Conservation (phyloP, 1,140 invertebrate genomes). For the Dendroctonus ponderosae region DNA sequence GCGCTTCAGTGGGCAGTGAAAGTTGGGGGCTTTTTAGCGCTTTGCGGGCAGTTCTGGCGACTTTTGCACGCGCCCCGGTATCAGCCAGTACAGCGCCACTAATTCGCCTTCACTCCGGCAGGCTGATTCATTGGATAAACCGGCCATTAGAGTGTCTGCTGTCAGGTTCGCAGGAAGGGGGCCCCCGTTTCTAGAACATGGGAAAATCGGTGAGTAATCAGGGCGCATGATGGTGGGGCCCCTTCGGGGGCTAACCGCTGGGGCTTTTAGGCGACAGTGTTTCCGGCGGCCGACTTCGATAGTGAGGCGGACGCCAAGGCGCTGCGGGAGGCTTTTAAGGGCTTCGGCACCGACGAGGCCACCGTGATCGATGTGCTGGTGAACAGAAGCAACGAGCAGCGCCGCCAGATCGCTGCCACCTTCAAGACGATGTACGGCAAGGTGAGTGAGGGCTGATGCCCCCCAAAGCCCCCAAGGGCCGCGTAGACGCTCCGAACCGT, state of each 20-base stretch:
- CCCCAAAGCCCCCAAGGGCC: background rate
- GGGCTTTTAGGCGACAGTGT: conserved; percentile 58
- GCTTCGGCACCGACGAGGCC: conserved; percentile 82
- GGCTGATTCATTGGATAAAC: too few relatives aligned
- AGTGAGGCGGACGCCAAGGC: conserved; percentile 73
- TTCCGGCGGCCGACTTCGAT: conserved; percentile 62
- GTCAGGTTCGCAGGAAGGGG: too few relatives aligned
- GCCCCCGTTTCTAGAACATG: background rate
- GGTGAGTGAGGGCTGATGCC: too few relatives aligned
- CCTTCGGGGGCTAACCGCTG: background rate
- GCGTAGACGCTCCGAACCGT: background rate
- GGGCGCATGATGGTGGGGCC: background rate
- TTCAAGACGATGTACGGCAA: conserved; percentile 85
- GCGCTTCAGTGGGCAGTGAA: too few relatives aligned
- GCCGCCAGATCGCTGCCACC: conserved; percentile 67
- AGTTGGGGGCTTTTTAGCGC: too few relatives aligned
- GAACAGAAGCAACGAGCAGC: conserved; percentile 70
- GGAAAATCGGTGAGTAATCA: conserved; percentile 5
- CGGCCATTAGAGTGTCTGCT: too few relatives aligned
- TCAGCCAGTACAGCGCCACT: too few relatives aligned
- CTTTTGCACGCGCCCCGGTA: too few relatives aligned
- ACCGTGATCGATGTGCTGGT: conserved; percentile 76
- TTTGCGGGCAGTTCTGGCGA: too few relatives aligned
- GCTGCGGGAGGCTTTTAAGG: conserved; percentile 84
- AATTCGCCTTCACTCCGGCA: too few relatives aligned